These are phyloP conservation scores for Solenopsis fugax DNA, from an alignment of 1,140 invertebrate species.

Conservation along the genomic window DNA sequence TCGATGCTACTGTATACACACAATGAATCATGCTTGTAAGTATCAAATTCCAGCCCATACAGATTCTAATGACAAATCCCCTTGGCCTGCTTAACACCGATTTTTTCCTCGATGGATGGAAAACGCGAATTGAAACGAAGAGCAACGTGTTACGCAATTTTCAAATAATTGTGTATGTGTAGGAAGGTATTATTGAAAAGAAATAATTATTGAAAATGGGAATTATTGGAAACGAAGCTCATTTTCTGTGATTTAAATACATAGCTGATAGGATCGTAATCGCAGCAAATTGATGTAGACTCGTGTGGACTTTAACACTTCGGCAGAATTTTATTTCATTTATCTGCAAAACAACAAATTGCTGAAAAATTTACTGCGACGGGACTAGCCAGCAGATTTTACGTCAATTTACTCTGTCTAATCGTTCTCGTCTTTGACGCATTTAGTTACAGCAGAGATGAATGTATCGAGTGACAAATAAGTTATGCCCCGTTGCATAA, in stretches of 20 bases:
- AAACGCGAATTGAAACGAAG: background rate
- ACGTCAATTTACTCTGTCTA: constrained; percentile 14
- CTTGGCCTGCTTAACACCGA: background rate
- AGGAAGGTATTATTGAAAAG: background rate
- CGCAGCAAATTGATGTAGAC: background rate
- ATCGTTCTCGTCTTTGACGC: constrained; percentile 16
- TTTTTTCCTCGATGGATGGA: background rate
- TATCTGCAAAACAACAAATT: background rate
- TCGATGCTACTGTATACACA: background rate
- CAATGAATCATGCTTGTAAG: constrained; percentile 15
- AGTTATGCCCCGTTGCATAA: constrained; percentile 16
- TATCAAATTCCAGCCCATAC: background rate
- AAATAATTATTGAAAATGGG: background rate
- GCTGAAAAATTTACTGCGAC: background rate
- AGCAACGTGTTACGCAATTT: background rate
- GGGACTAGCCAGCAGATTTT: background rate
- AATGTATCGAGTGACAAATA: constrained; percentile 23
- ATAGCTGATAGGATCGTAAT: background rate
- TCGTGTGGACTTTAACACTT: background rate
- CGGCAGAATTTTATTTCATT: background rate
- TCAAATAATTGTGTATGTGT: background rate
- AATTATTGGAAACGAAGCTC: background rate
- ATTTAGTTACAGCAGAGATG: constrained; percentile 33
- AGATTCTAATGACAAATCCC: constrained; percentile 1
- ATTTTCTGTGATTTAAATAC: background rate